Percentiles rank a stretch among this genome's conserved stretches.
Conservation (phyloP, 2,888 invertebrate species). For the Seira sanloemensis region DNA sequence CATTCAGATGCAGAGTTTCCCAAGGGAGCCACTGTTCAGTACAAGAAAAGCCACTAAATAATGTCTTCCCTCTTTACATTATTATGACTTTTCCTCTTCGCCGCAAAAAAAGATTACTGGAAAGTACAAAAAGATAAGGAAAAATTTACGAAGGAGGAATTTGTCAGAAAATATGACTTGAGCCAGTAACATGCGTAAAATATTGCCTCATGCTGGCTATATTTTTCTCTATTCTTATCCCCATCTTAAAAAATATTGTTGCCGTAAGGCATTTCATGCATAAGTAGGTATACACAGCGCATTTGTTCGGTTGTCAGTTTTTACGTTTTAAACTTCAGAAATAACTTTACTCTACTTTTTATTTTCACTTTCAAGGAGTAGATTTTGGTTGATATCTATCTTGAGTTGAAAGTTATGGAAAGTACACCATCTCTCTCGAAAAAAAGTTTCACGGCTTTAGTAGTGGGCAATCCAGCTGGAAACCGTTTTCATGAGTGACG, state of each 20-base stretch:
- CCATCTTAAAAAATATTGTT: conserved; percentile 29
- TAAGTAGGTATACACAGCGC: not conserved
- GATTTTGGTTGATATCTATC: conserved; percentile 9
- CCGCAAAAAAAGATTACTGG: conserved; percentile 20
- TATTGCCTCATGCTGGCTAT: conserved; percentile 27
- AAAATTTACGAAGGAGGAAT: conserved; percentile 40
- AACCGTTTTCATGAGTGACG: conserved; percentile 62
- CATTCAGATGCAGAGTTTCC: not conserved
- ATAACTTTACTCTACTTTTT: conserved; percentile 43
- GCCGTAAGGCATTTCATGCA: conserved; percentile 49
- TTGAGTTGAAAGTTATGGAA: conserved; percentile 1
- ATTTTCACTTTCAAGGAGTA: conserved; percentile 10
- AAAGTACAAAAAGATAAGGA: conserved; percentile 36
- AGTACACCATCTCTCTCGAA: no score
- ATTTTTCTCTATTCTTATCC: conserved; percentile 15
- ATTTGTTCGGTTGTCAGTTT: no score
- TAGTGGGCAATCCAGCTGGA: conserved; percentile 62
- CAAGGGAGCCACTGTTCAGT: conserved; percentile 47
- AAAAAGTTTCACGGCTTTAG: conserved; percentile 38
- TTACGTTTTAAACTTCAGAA: conserved; percentile 40
- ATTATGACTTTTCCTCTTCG: conserved; percentile 15
- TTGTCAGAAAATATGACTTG: conserved; percentile 53
- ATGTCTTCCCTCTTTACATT: not conserved
- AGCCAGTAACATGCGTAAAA: conserved; percentile 44
- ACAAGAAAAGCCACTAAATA: conserved; percentile 20